Percentiles rank a stretch among this genome's conserved stretches.
Evolutionary conservation across 1,140 invertebrate species (phyloP).

Genomic region (Leguminivora glycinivorella): DNA sequence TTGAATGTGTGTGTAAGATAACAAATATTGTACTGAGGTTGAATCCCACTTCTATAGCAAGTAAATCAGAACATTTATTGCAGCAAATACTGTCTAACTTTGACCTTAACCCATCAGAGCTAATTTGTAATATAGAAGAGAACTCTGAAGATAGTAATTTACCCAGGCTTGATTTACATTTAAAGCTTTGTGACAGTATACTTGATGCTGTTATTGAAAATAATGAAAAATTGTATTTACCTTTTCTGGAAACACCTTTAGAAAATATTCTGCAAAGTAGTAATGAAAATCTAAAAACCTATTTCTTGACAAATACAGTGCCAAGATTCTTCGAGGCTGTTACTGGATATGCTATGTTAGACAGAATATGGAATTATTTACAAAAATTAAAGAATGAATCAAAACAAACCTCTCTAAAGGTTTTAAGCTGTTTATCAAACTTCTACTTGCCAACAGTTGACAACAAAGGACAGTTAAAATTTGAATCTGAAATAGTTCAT

Average conservation of each 20-base stretch:
- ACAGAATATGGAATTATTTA: constrained; percentile 60
- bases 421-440: constrained; percentile 60
- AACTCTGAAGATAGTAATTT: not conserved
- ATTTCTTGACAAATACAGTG: constrained; percentile 59
- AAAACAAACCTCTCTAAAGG: constrained; percentile 47
- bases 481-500: constrained; percentile 48
- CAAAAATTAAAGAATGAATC: constrained; percentile 37
- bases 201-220: constrained; percentile 51
- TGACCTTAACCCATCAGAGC: constrained; percentile 33
- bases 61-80: constrained; percentile 67
- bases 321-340: constrained; percentile 51
- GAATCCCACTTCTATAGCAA: constrained; percentile 46
- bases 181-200: constrained; percentile 58
- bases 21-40: constrained; percentile 52
- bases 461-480: constrained; percentile 32
- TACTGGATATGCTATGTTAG: constrained; percentile 56
- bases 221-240: constrained; percentile 46
- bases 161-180: constrained; percentile 34
- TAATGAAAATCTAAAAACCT: constrained; percentile 52
- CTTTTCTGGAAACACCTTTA: constrained; percentile 55
- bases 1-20: constrained; percentile 55
- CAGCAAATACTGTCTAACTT: constrained; percentile 59
- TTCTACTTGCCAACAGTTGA: constrained; percentile 56
- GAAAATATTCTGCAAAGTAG: constrained; percentile 48
- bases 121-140: not conserved